A percentile compares a stretch with the other conserved stretches of the same genome.
Conservation (phyloP, 2,888 invertebrate genomes). For the Ectemnius lituratus region DNA sequence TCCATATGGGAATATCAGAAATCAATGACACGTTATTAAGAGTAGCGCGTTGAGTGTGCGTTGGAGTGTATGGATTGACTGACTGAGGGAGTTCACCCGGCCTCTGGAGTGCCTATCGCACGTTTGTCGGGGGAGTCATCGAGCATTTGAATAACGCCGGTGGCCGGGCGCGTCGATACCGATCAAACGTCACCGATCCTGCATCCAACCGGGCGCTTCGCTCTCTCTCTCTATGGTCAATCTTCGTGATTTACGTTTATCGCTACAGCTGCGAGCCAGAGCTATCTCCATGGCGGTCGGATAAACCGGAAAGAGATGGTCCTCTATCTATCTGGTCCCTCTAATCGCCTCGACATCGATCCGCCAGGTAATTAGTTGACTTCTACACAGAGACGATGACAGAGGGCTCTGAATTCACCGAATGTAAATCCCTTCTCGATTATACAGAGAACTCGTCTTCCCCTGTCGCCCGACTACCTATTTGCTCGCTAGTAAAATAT, state of each 20-base stretch:
- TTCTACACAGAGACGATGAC: not conserved
- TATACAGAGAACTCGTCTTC: no score
- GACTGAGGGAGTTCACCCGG: no score
- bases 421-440: no score
- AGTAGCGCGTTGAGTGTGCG: no score
- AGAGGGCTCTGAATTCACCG: no score
- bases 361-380: not conserved
- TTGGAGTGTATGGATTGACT: no score
- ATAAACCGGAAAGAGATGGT: not conserved
- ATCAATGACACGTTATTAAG: no score
- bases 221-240: conserved; percentile 29
- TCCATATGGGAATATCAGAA: no score
- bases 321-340: not conserved
- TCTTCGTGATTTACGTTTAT: conserved; percentile 50
- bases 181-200: not conserved
- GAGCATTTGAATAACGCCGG: conserved; percentile 53
- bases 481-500: no score
- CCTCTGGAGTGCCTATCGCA: conserved; percentile 5
- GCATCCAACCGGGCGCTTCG: conserved; percentile 16
- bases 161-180: conserved; percentile 39
- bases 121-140: conserved; percentile 33
- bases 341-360: not conserved
- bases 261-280: not conserved
- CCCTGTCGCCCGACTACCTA: no score
- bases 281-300: not conserved